A percentile compares a stretch with the other conserved stretches of the same genome.
These are phyloP conservation scores for Melanostoma scalare DNA, from an alignment of 2,888 invertebrate genomes.

Conservation along the genomic window DNA sequence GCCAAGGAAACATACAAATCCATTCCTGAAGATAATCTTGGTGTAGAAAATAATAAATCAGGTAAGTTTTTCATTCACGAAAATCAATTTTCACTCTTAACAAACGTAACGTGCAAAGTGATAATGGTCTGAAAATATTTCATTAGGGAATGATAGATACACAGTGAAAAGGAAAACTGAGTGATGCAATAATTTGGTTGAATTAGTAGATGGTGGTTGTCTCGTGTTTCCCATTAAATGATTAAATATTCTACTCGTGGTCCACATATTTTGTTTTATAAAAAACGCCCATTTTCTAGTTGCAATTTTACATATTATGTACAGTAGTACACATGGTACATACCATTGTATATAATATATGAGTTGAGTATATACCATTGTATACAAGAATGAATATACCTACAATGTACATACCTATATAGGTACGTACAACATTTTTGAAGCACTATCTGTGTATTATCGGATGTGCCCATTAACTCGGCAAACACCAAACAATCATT, in stretches of 20 bases:
- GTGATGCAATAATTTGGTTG: constrained; percentile 26
- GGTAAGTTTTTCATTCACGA: constrained; percentile 48
- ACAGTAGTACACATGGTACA: too few relatives aligned
- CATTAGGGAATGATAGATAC: constrained; percentile 3
- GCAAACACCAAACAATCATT: too few relatives aligned
- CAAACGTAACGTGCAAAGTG: too few relatives aligned
- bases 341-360: too few relatives aligned
- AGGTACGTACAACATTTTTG: too few relatives aligned
- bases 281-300: neutral
- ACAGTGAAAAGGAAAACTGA: neutral
- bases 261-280: neutral
- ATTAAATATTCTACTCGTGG: neutral
- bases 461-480: too few relatives aligned
- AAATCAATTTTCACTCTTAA: neutral
- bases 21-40: constrained; percentile 84
- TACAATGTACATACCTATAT: too few relatives aligned
- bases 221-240: neutral
- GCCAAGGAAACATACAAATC: constrained; percentile 83
- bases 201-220: neutral
- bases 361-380: too few relatives aligned
- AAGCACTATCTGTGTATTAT: too few relatives aligned
- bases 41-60: constrained; percentile 50
- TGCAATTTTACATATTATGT: too few relatives aligned
- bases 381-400: too few relatives aligned
- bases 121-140: too few relatives aligned